A percentile compares a stretch with the other conserved stretches of the same genome.
These are phyloP conservation scores for Catostomus latipinnis DNA, from an alignment of 2,797 vertebrate genomes.

Conservation along the genomic window DNA sequence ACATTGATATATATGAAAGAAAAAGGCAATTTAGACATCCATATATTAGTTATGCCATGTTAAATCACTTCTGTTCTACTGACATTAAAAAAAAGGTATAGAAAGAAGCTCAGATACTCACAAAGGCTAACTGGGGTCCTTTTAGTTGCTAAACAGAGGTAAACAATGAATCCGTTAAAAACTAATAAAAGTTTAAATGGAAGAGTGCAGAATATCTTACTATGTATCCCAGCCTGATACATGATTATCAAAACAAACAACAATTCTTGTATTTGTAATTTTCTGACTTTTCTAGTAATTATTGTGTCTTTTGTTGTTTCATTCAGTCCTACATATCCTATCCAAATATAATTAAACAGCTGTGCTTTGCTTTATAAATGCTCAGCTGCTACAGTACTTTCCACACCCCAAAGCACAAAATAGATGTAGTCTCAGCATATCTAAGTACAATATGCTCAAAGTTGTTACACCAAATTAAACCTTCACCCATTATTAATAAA, in stretches of 20 bases:
- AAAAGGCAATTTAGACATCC: neutral
- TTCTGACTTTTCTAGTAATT: neutral
- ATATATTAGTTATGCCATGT: no score
- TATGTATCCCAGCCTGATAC: neutral
- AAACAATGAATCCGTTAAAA: constrained; percentile 67
- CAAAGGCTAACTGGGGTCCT: constrained; percentile 82
- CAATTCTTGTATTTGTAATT: no score
- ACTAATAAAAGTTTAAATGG: neutral
- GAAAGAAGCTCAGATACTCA: constrained; percentile 78
- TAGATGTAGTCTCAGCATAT: neutral
- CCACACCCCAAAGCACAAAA: neutral
- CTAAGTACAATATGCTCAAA: neutral
- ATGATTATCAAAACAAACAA: no score
- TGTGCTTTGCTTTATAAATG: neutral
- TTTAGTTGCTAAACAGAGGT: constrained; percentile 81
- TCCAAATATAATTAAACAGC: neutral
- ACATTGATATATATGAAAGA: neutral
- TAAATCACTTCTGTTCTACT: no score
- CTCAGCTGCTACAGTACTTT: neutral
- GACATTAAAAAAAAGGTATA: constrained; percentile 60
- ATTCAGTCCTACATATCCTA: neutral
- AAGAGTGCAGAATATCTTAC: neutral
- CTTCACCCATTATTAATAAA: neutral
- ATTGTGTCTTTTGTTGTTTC: neutral
- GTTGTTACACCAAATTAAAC: no score